Percentiles rank a stretch among this genome's conserved stretches.
These are phyloP conservation scores for Crotalus tigris DNA, from an alignment of 2,113 vertebrate species.

Conservation along the genomic window DNA sequence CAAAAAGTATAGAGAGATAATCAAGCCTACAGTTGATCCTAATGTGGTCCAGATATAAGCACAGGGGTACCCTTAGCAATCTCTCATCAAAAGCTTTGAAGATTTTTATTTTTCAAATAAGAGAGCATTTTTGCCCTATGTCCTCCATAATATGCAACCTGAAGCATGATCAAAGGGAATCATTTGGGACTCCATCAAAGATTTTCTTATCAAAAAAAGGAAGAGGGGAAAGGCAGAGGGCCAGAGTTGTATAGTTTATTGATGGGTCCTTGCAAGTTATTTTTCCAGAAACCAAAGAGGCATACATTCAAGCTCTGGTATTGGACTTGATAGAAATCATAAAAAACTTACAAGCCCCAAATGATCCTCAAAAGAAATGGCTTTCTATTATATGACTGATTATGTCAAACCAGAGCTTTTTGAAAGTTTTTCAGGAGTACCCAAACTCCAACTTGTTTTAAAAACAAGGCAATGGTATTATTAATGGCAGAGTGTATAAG, in stretches of 20 bases:
- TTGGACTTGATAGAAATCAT: neutral
- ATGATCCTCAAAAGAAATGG: neutral
- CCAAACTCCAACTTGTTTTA: neutral
- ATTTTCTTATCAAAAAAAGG: neutral
- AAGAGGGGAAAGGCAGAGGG: neutral
- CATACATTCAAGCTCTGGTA: neutral
- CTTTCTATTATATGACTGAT: neutral
- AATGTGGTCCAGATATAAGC: neutral
- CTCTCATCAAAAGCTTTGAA: neutral
- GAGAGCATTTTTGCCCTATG: neutral
- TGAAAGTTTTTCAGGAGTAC: neutral
- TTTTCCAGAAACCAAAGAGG: neutral
- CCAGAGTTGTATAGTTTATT: neutral
- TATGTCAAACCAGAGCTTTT: neutral
- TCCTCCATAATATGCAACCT: neutral
- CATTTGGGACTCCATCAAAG: neutral
- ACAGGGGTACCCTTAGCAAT: neutral
- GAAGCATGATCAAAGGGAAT: neutral
- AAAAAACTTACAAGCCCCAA: neutral
- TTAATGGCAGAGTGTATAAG: neutral
- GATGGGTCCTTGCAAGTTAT: neutral
- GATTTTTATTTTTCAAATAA: neutral
- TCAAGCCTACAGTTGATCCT: neutral
- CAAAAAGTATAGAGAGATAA: neutral
- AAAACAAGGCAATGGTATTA: neutral